Evolutionary conservation across 2,113 vertebrate species (phyloP).

Genomic region (Daboia siamensis): DNA sequence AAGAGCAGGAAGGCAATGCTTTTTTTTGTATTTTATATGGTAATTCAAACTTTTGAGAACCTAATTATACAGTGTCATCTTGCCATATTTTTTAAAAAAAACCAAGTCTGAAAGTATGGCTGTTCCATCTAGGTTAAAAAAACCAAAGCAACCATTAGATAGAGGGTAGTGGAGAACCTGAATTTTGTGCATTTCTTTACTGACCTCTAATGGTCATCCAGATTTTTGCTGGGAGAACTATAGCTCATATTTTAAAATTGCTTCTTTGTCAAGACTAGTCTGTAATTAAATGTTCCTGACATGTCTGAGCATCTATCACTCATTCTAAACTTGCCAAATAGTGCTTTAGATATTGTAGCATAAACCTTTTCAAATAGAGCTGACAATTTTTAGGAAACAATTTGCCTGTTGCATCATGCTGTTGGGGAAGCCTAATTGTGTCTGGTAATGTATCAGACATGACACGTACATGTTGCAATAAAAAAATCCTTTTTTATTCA

Average conservation of each 20-base stretch:
- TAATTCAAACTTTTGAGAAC: not conserved
- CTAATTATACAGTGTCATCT: not conserved
- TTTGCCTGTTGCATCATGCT: not conserved
- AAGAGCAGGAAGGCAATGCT: not conserved
- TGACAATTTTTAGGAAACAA: not conserved
- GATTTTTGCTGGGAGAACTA: not conserved
- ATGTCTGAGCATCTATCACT: not conserved
- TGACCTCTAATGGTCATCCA: not conserved
- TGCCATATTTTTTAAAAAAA: not conserved
- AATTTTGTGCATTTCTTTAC: not conserved
- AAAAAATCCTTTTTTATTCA: not conserved
- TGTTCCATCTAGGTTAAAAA: not conserved
- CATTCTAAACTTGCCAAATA: not conserved
- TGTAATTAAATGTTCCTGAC: not conserved
- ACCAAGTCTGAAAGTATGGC: not conserved
- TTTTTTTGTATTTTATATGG: not conserved
- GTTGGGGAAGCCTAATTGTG: not conserved
- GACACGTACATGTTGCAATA: not conserved
- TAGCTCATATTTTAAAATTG: rapidly evolving
- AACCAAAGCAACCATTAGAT: not conserved
- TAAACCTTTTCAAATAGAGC: not conserved
- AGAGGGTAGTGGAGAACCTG: not conserved
- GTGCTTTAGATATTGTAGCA: not conserved
- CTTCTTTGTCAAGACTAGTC: rapidly evolving
- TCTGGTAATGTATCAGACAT: not conserved